Evolutionary conservation across 2,113 vertebrate genomes (phyloP).

Genomic region (Pheucticus melanocephalus): DNA sequence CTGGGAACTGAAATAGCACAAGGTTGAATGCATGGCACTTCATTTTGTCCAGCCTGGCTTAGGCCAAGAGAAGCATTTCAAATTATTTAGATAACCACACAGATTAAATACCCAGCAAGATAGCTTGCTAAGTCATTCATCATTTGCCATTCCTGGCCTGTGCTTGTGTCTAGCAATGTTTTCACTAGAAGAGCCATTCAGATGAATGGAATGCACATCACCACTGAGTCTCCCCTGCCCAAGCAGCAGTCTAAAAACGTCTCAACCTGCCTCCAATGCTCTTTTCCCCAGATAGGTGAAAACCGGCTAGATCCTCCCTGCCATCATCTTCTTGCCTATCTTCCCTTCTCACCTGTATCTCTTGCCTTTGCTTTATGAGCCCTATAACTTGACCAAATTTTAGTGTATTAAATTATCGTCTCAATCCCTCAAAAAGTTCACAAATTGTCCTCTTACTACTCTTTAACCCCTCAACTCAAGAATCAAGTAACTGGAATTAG

Average conservation of each 20-base stretch:
- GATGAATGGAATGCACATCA: constrained; percentile 60
- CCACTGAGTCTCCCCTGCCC: background rate
- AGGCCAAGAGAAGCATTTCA: constrained; percentile 62
- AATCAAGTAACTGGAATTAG: background rate
- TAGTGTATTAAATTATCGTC: background rate
- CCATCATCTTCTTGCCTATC: background rate
- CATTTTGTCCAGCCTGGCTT: constrained; percentile 25
- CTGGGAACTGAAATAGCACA: constrained; percentile 35
- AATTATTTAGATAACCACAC: constrained; percentile 61
- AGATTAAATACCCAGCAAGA: constrained; percentile 59
- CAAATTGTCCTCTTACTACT: background rate
- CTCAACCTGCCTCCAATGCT: background rate
- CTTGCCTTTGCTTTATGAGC: background rate
- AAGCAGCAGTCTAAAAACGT: background rate
- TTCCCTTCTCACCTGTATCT: background rate
- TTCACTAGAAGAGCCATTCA: constrained; percentile 27
- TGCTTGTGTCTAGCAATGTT: constrained; percentile 44
- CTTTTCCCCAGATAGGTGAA: background rate
- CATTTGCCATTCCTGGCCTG: constrained; percentile 57
- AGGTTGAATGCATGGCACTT: constrained; percentile 43
- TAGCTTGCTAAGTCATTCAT: constrained; percentile 61
- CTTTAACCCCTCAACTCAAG: background rate
- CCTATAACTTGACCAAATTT: background rate
- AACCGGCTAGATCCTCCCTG: background rate
- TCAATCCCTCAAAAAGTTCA: background rate